Evolutionary conservation across 2,888 invertebrate species (phyloP), one percentile per base, ranked within the genome.

Genomic region (Penaeus monodon): DNA sequence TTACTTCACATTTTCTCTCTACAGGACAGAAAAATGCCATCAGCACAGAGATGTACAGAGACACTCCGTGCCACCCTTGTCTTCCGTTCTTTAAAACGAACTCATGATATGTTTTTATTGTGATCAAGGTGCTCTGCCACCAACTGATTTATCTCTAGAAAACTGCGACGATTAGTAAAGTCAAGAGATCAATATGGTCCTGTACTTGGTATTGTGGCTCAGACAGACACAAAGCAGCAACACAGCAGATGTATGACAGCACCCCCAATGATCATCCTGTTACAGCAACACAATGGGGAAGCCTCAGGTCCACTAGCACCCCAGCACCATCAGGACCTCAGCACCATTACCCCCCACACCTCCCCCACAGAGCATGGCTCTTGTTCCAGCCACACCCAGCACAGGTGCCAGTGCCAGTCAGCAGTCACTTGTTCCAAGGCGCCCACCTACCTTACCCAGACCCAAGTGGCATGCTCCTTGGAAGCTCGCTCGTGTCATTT

Each of bases 381-480:
- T 87, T 24, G 84, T 87, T 12, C 65, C 85, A 29, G 20, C 73
- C 78, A 64, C 82, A 33, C 49, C 80, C 10, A 66, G 79, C 27
- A 29, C 63, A 17, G 63, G 84, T 79, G 86, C 80, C 38, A 88
- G 84, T 74, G 85, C 85, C 1, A 91, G 91, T 64, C 93, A 93
- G 85, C 92, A 93, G 90, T 92, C 93, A 8, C 84, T 90, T 27
- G 88, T 88, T 27, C 85, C 96, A 0, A 95, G 96, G 88, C 97
- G 96, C 91, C 95, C 97, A 0, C 96, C 97, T 0, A 94, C 96
- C 2, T 97, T 99, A 95, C 98, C 99, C 0, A 98, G 98, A 92
- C 99, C 99, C 0, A 96, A 96, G 91, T 99, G 99, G 99, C 99
- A 99, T 92, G 96, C 99, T 0, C 99, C 99, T 0, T 99, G 99